Evolutionary conservation across 2,888 invertebrate genomes (phyloP).

Genomic region (Crepidodera aurea): DNA sequence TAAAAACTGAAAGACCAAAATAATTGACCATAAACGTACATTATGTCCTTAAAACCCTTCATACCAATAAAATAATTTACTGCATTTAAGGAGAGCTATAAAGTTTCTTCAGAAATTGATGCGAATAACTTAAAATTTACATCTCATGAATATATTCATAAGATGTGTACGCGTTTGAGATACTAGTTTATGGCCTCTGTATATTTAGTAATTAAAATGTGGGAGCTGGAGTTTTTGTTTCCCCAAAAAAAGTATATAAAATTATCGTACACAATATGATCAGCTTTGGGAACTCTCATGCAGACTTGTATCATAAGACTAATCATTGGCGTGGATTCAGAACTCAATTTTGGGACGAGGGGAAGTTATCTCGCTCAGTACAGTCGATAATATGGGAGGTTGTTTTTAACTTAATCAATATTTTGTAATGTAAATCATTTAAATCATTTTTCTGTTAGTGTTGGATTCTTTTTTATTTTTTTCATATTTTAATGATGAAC

Average conservation of each 20-base stretch:
- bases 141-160: slow-evolving; percentile 26
- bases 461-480: too few relatives aligned
- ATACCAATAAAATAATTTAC: slow-evolving; percentile 31
- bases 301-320: too few relatives aligned
- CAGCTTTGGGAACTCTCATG: too few relatives aligned
- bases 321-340: too few relatives aligned
- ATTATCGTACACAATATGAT: not conserved
- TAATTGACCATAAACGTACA: slow-evolving; percentile 13
- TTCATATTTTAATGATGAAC: too few relatives aligned
- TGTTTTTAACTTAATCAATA: too few relatives aligned
- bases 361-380: too few relatives aligned
- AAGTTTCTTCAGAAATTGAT: slow-evolving; percentile 26
- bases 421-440: too few relatives aligned
- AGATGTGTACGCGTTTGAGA: slow-evolving; percentile 11
- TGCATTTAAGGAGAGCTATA: slow-evolving; percentile 27
- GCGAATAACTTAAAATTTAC: slow-evolving; percentile 26
- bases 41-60: slow-evolving; percentile 10
- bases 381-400: too few relatives aligned
- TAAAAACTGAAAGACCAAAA: not conserved
- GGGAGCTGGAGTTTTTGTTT: slow-evolving; percentile 9
- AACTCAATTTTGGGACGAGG: too few relatives aligned
- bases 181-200: slow-evolving; percentile 15
- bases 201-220: slow-evolving; percentile 16
- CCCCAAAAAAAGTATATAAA: not conserved
- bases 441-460: too few relatives aligned